Percentiles rank a stretch among this genome's conserved stretches.
Evolutionary conservation across 1,140 invertebrate species (phyloP).

Genomic region (Aphaenogaster ashmeadi): DNA sequence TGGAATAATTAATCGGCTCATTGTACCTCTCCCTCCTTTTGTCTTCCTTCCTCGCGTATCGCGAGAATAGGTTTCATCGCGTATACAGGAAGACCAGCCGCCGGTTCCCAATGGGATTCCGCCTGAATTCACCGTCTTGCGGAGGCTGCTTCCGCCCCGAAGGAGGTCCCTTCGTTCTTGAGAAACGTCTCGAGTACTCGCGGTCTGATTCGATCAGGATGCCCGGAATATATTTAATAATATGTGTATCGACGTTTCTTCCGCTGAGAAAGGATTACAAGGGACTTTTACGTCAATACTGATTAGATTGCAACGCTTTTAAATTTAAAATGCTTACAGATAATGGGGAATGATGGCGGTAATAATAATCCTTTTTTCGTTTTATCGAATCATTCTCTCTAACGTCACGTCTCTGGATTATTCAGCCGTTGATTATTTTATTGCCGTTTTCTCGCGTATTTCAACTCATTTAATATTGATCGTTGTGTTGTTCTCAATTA

Average conservation of each 20-base stretch:
- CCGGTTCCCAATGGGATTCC: constrained; percentile 66
- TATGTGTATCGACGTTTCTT: not conserved
- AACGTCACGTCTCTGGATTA: not conserved
- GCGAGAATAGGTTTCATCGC: constrained; percentile 60
- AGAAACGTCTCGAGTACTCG: constrained; percentile 48
- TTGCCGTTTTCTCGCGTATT: not conserved
- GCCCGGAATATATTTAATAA: constrained; percentile 18
- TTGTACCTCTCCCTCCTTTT: constrained; percentile 65
- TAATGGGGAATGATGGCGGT: not conserved
- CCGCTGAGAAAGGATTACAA: not conserved
- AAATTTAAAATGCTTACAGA: constrained; percentile 5
- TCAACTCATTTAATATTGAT: constrained; percentile 10
- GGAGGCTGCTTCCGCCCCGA: constrained; percentile 42
- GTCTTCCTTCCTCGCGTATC: constrained; percentile 53
- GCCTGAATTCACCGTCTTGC: constrained; percentile 51
- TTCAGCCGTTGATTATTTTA: constrained; percentile 19
- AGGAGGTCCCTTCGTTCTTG: constrained; percentile 37
- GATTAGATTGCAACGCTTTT: constrained; percentile 21
- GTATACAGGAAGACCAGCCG: constrained; percentile 50
- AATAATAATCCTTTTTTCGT: not conserved
- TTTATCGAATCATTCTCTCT: not conserved
- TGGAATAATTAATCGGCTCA: constrained; percentile 76
- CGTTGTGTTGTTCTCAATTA: not conserved
- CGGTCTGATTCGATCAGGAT: constrained; percentile 30
- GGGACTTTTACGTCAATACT: not conserved